Conservation (phyloP, 2,797 vertebrate genomes). For the Oreochromis grahami region DNA sequence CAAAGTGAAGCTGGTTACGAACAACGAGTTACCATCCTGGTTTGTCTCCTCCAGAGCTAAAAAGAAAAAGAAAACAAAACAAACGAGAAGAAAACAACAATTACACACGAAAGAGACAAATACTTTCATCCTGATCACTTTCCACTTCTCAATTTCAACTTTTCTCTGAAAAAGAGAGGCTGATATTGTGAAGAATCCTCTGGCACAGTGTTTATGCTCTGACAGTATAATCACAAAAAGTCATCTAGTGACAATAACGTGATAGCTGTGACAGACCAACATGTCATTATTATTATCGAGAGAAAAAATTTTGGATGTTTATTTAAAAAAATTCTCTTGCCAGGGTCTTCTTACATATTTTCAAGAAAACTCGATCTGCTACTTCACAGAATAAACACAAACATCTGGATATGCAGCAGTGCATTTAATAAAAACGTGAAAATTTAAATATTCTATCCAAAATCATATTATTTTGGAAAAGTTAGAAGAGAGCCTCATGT, state of each 20-base stretch:
- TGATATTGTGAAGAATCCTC: conserved; percentile 35
- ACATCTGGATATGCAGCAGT: conserved; percentile 12
- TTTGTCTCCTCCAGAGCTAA: conserved; percentile 69
- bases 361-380: conserved; percentile 36
- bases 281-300: conserved; percentile 42
- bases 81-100: conserved; percentile 50
- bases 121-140: conserved; percentile 45
- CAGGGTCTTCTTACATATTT: conserved; percentile 29
- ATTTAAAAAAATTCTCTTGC: conserved; percentile 10
- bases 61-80: conserved; percentile 40
- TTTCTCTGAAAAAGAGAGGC: conserved; percentile 31
- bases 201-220: conserved; percentile 44
- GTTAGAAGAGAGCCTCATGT: neutral
- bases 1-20: conserved; percentile 68
- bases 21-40: conserved; percentile 77
- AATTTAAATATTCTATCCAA: neutral
- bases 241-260: conserved; percentile 45
- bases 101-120: conserved; percentile 68
- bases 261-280: conserved; percentile 55
- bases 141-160: conserved; percentile 26
- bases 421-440: neutral
- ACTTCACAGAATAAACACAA: conserved; percentile 35
- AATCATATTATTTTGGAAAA: neutral
- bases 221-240: conserved; percentile 46
- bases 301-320: conserved; percentile 33